These are phyloP conservation scores for Paralichthys olivaceus DNA, from an alignment of 2,113 vertebrate species.

Conservation along the genomic window DNA sequence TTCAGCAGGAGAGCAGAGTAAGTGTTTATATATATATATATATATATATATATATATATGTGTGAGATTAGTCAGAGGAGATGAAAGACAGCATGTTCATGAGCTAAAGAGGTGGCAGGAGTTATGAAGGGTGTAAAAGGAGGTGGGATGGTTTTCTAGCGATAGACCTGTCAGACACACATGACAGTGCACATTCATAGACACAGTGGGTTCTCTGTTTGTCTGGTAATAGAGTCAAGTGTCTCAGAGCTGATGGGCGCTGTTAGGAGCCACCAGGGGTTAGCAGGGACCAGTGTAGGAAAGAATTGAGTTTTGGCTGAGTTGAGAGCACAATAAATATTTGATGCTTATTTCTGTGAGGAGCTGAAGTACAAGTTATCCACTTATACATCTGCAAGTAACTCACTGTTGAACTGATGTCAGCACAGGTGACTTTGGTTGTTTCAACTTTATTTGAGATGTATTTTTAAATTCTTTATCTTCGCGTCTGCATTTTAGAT, in stretches of 20 bases:
- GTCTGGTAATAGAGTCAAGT: conserved; percentile 36
- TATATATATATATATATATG: too few species aligned
- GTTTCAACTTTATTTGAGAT: too few species aligned
- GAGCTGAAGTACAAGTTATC: neutral
- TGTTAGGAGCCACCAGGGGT: neutral
- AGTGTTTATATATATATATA: neutral
- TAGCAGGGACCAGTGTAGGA: conserved; percentile 8
- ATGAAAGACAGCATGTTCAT: neutral
- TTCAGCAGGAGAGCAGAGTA: conserved; percentile 27
- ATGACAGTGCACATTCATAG: neutral
- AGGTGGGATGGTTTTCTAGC: conserved; percentile 2
- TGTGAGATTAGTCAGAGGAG: neutral
- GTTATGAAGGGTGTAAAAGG: neutral
- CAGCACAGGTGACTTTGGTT: neutral
- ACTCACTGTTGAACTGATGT: neutral
- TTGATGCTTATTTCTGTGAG: conserved; percentile 36
- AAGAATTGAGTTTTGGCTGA: conserved; percentile 39
- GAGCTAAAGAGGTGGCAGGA: neutral
- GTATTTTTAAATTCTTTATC: too few species aligned
- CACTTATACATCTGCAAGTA: neutral
- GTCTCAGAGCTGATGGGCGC: neutral
- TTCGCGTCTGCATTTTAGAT: too few species aligned
- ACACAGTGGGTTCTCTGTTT: conserved; percentile 20
- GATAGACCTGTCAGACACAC: neutral
- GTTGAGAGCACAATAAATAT: conserved; percentile 41